Base-by-base conservation (phyloP, 2,888 invertebrate genomes). In the Eustalomyia histrio region DNA sequence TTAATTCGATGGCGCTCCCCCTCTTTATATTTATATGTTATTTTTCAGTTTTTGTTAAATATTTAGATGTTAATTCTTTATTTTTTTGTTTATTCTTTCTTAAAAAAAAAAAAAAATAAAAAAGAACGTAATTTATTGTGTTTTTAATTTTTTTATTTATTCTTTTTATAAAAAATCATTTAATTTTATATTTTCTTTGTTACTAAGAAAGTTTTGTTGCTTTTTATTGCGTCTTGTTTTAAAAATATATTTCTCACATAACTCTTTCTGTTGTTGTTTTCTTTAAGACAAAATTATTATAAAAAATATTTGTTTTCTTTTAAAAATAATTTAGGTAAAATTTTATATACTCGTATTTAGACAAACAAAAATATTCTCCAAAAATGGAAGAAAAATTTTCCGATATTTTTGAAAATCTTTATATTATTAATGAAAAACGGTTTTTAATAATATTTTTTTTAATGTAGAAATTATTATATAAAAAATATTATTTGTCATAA, bases 1-100 rank as follows among this genome's bases (percentile, higher is more conserved):
- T 81, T 67, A 64, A 35, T 75, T 50, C 6, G 47, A 7, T 52
- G 79, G 79, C 64, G 75, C 78, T 79, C 78, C 78, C 78, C 72
- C 78, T 73, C 67, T 24, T 50, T 61, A 67, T 55, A 47, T 47
- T 14, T 47, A 47, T 17, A 4, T 16, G 14, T 52, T 57, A 16
- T 39, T 35, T 9, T n/a, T 61, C 7, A 9, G 17, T 24, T 67
- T 43, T 47, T 43, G 58, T 64, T 57, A 58, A 65, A 64, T 71
- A 12, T 72, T 35, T 60, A 17, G n/a, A 78, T 73, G 67, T 67
- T 67, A 72, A 61, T 78, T 73, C 55, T 29, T 2, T 39, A 64
- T 16, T 72, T 29, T 29, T 7, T 43, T 50, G 24, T 39, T 18
- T 4, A 18, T 63, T 55, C 53, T 65, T 67, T 52, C 5, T 65